Conservation (phyloP, 2,113 vertebrate species). For the Balaeniceps rex region DNA sequence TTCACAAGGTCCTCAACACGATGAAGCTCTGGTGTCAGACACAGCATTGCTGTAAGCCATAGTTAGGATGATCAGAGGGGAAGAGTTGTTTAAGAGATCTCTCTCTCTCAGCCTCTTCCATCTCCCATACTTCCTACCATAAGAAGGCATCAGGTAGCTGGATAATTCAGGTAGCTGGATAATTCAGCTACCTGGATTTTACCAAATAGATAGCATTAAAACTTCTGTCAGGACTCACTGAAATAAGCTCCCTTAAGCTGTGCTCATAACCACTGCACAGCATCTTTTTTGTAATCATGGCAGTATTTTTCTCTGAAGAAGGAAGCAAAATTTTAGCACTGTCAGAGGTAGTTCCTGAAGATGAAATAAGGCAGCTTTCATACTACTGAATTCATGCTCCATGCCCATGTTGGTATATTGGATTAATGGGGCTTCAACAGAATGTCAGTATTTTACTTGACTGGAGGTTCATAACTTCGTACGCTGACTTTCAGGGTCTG, state of each 20-base stretch:
- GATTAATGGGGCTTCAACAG: constrained; percentile 16
- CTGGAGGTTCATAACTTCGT: constrained; percentile 11
- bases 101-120: not conserved
- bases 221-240: not conserved
- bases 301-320: not conserved
- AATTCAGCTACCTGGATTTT: not conserved
- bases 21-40: not conserved
- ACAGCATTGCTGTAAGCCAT: not conserved
- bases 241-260: not conserved
- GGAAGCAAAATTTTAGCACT: not conserved
- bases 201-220: not conserved
- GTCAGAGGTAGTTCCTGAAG: not conserved
- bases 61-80: not conserved
- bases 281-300: not conserved
- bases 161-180: not conserved
- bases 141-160: not conserved
- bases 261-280: not conserved
- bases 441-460: constrained; percentile 9
- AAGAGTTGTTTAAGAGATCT: not conserved
- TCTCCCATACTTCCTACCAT: not conserved
- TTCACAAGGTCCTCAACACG: not conserved
- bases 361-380: constrained; percentile 7
- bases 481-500: not conserved
- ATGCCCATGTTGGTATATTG: not conserved
- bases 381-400: not conserved